Percentiles rank a stretch among this genome's conserved stretches.
These are phyloP conservation scores for Calonectris borealis DNA, from an alignment of 2,113 vertebrate species.

Conservation along the genomic window DNA sequence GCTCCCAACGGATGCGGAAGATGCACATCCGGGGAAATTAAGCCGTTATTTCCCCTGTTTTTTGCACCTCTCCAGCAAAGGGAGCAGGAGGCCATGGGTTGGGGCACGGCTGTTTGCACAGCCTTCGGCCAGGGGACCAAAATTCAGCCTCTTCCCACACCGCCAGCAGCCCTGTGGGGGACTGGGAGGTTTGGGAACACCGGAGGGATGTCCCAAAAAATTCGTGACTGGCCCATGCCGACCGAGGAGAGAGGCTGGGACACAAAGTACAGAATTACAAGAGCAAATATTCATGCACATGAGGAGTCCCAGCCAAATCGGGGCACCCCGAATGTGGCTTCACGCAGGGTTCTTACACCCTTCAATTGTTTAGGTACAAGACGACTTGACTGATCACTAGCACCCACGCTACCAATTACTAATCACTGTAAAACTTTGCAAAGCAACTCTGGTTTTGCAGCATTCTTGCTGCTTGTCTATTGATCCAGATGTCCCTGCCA, in stretches of 20 bases:
- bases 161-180: rapidly evolving
- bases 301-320: neutral
- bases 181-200: rapidly evolving
- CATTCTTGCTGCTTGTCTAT: too few relatives aligned
- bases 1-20: rapidly evolving
- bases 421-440: rapidly evolving
- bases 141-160: neutral
- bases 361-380: rapidly evolving
- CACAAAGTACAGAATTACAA: too few relatives aligned
- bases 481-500: neutral
- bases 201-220: rapidly evolving
- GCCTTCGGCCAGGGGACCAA: rapidly evolving
- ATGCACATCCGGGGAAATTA: rapidly evolving
- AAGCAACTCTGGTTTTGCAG: neutral
- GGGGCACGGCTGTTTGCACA: rapidly evolving
- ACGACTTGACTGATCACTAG: rapidly evolving
- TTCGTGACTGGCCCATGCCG: rapidly evolving
- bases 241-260: neutral
- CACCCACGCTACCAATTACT: rapidly evolving
- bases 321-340: neutral
- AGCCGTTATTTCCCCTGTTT: rapidly evolving
- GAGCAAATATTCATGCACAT: rapidly evolving
- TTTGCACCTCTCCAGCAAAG: neutral
- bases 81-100: rapidly evolving
- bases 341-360: rapidly evolving